Base-by-base conservation (phyloP, 1,140 invertebrate species). In the Apolygus lucorum region DNA sequence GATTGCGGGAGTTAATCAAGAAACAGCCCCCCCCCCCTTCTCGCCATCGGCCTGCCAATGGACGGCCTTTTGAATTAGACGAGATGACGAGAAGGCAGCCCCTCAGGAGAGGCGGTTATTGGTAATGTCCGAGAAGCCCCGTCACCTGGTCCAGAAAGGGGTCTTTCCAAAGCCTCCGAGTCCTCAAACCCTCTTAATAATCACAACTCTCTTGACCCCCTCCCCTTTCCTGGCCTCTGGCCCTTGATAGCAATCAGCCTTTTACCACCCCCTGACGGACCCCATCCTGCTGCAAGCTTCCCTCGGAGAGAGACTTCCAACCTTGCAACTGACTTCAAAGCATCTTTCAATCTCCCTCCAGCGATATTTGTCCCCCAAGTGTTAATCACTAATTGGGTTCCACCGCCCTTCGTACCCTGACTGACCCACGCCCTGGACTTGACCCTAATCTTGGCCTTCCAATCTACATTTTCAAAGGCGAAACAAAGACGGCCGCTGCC, bases 251-350 rank as follows among this genome's bases (percentile, higher is more conserved):
- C 67, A 68, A 68, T 52, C 67, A 52, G 54, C 28, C 64, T n/a
- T 66, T 26, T 28, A 66, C 21, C 62, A 17, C 27, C 62, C 29
- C 64, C 34, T 66, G 4, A 29, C 27, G n/a, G 13, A 27, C 63
- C 27, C 62, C 64, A 29, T 66, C n/a, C n/a, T n/a, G n/a, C n/a
- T n/a, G n/a, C n/a, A n/a, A n/a, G n/a, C n/a, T n/a, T n/a, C 64
- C 27, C 21, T 21, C 28, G 21, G 52, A 59, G 14, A 49, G 21
- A 62, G 49, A 25, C 52, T 28, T 17, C 2, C 52, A 25, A 14
- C 67, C 28, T 64, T 71, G 70, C 28, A 28, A 49, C 34, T 72
- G 71, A 69, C 71, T 69, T 70, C 68, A 70, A 69, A 72, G 71
- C 71, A 72, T 69, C 68, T 65, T 70, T 69, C 71, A 52, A 65